These are phyloP conservation scores for Formica exsecta DNA, from an alignment of 1,140 invertebrate species.

Conservation along the genomic window DNA sequence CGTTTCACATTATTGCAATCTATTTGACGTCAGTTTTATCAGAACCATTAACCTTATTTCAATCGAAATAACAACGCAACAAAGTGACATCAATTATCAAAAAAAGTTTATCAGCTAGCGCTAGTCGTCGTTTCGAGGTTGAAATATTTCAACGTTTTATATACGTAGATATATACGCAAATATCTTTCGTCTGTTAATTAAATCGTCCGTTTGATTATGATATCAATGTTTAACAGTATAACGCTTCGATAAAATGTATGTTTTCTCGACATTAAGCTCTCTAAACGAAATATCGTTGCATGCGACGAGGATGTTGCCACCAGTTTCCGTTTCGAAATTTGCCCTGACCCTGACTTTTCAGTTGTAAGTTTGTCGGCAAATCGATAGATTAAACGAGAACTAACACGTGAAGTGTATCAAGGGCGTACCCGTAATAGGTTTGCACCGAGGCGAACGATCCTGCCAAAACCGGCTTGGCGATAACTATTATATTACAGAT, in stretches of 20 bases:
- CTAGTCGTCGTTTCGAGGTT: neutral
- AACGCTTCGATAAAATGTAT: slow-evolving; percentile 9
- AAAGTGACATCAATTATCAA: slow-evolving; percentile 5
- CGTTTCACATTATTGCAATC: neutral
- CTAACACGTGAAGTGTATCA: slow-evolving; percentile 64
- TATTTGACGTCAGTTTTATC: slow-evolving; percentile 27
- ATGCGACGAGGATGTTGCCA: slow-evolving; percentile 12
- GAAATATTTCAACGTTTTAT: slow-evolving; percentile 14
- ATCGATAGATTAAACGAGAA: slow-evolving; percentile 58
- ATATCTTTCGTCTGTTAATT: no score
- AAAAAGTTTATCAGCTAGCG: slow-evolving; percentile 4
- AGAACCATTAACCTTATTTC: slow-evolving; percentile 49
- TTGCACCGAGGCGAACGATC: slow-evolving; percentile 50
- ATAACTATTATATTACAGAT: slow-evolving; percentile 1
- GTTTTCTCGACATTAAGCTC: slow-evolving; percentile 15
- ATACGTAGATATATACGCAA: neutral
- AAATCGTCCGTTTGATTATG: neutral
- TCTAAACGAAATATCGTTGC: neutral
- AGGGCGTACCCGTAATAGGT: slow-evolving; percentile 70
- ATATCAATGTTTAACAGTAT: neutral
- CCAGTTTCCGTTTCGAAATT: neutral
- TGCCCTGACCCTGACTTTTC: slow-evolving; percentile 63
- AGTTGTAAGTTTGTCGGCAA: slow-evolving; percentile 17
- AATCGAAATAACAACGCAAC: slow-evolving; percentile 1
- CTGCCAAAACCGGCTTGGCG: slow-evolving; percentile 1